Percentiles rank a stretch among this genome's conserved stretches.
Conservation (phyloP, 2,113 vertebrate species). For the Rhegmatorhina hoffmannsi region DNA sequence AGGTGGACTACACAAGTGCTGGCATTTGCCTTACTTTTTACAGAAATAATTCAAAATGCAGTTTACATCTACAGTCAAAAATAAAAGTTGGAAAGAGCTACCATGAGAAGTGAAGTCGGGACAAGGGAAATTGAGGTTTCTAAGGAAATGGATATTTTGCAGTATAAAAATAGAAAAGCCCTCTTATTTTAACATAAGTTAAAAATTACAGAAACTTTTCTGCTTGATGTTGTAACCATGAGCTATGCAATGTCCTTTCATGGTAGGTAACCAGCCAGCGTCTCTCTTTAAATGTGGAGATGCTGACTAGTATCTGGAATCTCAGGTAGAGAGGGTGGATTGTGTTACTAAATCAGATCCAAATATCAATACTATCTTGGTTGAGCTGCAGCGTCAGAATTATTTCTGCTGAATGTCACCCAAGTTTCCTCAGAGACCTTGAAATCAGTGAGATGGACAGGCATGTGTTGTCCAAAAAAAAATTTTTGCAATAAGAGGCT, state of each 20-base stretch:
- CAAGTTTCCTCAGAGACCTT: neutral
- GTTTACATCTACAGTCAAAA: neutral
- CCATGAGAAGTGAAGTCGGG: neutral
- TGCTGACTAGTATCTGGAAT: slow-evolving; percentile 19
- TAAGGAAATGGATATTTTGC: neutral
- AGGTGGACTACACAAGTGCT: neutral
- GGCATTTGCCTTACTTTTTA: neutral
- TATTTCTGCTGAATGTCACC: slow-evolving; percentile 4
- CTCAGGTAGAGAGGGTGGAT: neutral
- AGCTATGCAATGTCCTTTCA: slow-evolving; percentile 7
- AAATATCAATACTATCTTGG: neutral
- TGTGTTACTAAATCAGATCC: slow-evolving; percentile 12
- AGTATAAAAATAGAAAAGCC: neutral
- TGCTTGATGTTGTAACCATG: neutral
- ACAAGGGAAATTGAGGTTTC: neutral
- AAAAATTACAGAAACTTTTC: neutral
- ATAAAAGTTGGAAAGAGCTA: neutral
- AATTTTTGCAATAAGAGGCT: neutral
- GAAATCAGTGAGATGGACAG: neutral
- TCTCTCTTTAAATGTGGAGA: neutral
- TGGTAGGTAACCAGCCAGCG: neutral
- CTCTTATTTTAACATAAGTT: neutral
- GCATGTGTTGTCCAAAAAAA: neutral
- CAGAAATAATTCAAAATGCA: neutral
- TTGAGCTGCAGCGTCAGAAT: slow-evolving; percentile 12